A percentile compares a stretch with the other conserved stretches of the same genome.
Conservation (phyloP, 2,113 vertebrate genomes). For the Chunga burmeisteri region DNA sequence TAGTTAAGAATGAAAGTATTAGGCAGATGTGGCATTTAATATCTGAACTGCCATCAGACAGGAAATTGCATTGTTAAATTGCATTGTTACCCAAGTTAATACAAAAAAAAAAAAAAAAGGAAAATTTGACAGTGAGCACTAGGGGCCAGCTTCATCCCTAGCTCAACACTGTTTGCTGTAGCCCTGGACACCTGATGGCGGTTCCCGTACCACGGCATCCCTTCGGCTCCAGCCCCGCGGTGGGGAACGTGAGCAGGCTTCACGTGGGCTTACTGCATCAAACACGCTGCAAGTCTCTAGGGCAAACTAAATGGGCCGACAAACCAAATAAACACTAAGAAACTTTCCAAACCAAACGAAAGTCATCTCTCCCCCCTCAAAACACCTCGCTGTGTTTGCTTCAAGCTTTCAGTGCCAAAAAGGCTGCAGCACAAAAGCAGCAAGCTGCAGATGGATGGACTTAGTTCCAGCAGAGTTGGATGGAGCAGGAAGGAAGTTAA, state of each 20-base stretch:
- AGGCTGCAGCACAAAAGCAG: neutral
- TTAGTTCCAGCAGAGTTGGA: neutral
- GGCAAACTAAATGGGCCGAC: neutral
- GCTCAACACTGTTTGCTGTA: neutral
- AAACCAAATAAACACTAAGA: neutral
- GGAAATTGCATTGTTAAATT: neutral
- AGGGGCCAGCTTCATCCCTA: neutral
- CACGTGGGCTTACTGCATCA: accelerated
- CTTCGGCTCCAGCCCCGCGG: accelerated
- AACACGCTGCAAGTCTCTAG: neutral
- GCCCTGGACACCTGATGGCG: neutral
- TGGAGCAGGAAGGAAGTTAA: neutral
- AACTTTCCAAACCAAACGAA: neutral
- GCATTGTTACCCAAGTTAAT: neutral
- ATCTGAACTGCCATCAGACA: neutral
- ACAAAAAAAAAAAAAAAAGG: neutral
- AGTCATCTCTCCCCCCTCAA: accelerated
- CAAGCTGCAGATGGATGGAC: neutral
- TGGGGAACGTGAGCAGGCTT: neutral
- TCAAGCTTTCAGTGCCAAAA: neutral
- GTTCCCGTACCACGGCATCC: neutral
- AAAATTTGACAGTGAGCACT: neutral
- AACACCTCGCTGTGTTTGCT: neutral
- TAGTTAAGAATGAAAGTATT: neutral
- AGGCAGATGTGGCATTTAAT: constrained; percentile 14